Percentiles rank a stretch among this genome's conserved stretches.
Conservation (phyloP, 2,888 invertebrate genomes). For the Trimorus sp. region DNA sequence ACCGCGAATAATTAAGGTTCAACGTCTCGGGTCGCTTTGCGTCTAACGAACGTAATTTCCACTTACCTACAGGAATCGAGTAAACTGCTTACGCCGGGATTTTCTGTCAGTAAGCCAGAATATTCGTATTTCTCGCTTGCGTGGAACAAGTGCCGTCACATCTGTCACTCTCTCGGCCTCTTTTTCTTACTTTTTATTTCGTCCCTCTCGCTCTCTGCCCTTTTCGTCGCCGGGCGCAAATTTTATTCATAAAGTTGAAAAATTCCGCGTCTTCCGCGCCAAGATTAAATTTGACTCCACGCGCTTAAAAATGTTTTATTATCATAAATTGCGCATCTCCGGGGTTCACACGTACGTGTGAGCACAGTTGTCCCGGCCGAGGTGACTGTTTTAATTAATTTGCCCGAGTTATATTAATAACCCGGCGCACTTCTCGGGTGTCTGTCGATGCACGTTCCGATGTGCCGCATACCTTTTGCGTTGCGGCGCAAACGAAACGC, state of each 20-base stretch:
- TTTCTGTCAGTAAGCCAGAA: constrained; percentile 60
- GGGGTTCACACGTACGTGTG: constrained; percentile 31
- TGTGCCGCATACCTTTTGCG: no score
- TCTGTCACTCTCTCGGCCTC: constrained; percentile 42
- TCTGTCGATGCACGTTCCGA: constrained; percentile 8
- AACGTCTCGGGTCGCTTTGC: constrained; percentile 30
- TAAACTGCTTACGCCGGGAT: constrained; percentile 60
- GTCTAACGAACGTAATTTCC: constrained; percentile 55
- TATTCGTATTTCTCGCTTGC: constrained; percentile 50
- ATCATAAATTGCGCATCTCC: constrained; percentile 41
- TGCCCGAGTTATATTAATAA: constrained; percentile 41
- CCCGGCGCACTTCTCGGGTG: constrained; percentile 19
- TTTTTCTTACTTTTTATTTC: constrained; percentile 41
- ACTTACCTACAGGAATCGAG: constrained; percentile 58
- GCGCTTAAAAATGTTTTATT: constrained; percentile 54
- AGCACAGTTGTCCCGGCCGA: constrained; percentile 29
- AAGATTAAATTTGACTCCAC: constrained; percentile 49
- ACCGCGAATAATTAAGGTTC: constrained; percentile 55
- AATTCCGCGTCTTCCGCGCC: constrained; percentile 36
- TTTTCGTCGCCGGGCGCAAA: constrained; percentile 33
- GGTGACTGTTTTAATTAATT: constrained; percentile 43
- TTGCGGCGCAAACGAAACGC: no score
- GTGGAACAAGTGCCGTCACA: constrained; percentile 51
- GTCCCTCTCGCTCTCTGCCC: constrained; percentile 39
- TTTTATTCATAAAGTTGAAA: constrained; percentile 56